Percentiles rank a stretch among this genome's conserved stretches.
Conservation (phyloP, 1,140 invertebrate genomes). For the Drosophila sproati region DNA sequence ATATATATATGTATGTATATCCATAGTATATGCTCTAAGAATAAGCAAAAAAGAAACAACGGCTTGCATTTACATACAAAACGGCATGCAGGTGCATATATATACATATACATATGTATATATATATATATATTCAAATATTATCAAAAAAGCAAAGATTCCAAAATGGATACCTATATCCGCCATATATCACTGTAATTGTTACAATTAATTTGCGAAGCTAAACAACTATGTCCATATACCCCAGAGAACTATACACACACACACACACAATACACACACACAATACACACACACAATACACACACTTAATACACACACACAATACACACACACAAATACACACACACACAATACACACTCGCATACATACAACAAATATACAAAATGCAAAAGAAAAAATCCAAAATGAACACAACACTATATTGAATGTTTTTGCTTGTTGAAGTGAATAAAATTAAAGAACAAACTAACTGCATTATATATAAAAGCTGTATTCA, state of each 20-base stretch:
- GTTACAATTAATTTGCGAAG: slow-evolving; percentile 75
- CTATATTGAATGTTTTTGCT: slow-evolving; percentile 84
- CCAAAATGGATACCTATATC: slow-evolving; percentile 30
- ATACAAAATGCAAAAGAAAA: slow-evolving; percentile 32
- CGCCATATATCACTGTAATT: slow-evolving; percentile 55
- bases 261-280: slow-evolving; percentile 17
- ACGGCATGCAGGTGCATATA: background rate
- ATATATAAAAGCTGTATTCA: slow-evolving; percentile 3
- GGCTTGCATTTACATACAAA: slow-evolving; percentile 57
- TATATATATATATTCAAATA: slow-evolving; percentile 36
- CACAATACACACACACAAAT: slow-evolving; percentile 23
- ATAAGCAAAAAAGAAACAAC: slow-evolving; percentile 46
- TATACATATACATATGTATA: background rate
- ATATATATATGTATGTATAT: slow-evolving; percentile 28
- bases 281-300: slow-evolving; percentile 26
- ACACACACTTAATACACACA: slow-evolving; percentile 25
- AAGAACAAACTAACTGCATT: slow-evolving; percentile 54
- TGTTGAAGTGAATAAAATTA: slow-evolving; percentile 82
- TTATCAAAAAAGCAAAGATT: slow-evolving; percentile 42
- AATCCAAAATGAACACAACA: slow-evolving; percentile 55
- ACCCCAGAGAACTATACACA: slow-evolving; percentile 17
- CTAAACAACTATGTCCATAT: slow-evolving; percentile 71
- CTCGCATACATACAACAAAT: slow-evolving; percentile 15
- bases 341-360: slow-evolving; percentile 28
- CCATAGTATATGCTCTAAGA: slow-evolving; percentile 45